A percentile compares a stretch with the other conserved stretches of the same genome.
These are phyloP conservation scores for Omphaloscelis lunosa DNA, from an alignment of 2,888 invertebrate genomes.

Conservation along the genomic window DNA sequence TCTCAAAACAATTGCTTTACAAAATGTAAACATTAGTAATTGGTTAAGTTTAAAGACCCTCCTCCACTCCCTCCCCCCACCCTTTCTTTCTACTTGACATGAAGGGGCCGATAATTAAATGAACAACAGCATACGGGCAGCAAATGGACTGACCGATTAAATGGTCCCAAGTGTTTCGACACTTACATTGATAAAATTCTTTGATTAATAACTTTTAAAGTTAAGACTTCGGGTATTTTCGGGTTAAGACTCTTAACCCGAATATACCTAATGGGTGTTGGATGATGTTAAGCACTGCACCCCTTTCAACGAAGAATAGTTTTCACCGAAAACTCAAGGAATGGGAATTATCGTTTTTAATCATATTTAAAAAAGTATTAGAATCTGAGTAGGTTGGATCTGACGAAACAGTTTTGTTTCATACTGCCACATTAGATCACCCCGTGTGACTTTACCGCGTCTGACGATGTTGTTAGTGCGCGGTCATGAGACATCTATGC, in stretches of 20 bases:
- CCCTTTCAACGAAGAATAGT: neutral
- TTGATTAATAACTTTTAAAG: constrained; percentile 17
- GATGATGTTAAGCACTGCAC: neutral
- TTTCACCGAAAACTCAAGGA: neutral
- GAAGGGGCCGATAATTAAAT: constrained; percentile 78
- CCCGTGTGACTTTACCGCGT: neutral
- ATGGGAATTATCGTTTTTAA: neutral
- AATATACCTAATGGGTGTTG: neutral
- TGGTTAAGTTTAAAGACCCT: constrained; percentile 31
- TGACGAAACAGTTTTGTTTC: neutral
- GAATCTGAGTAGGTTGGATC: neutral
- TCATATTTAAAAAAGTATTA: neutral
- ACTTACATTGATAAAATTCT: constrained; percentile 36
- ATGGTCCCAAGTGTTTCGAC: constrained; percentile 54
- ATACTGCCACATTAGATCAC: neutral
- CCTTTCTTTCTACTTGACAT: constrained; percentile 61
- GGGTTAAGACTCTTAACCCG: neutral
- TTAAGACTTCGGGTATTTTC: neutral
- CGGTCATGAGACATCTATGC: neutral
- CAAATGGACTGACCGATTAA: constrained; percentile 66
- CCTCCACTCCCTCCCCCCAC: constrained; percentile 18
- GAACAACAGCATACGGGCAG: constrained; percentile 74
- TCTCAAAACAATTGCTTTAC: constrained; percentile 52
- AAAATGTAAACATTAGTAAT: constrained; percentile 57
- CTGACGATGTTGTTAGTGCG: neutral